phyloP scores from a whole-genome alignment of 2,888 invertebrate species.

The Cecidostiba fungosa region DNA sequence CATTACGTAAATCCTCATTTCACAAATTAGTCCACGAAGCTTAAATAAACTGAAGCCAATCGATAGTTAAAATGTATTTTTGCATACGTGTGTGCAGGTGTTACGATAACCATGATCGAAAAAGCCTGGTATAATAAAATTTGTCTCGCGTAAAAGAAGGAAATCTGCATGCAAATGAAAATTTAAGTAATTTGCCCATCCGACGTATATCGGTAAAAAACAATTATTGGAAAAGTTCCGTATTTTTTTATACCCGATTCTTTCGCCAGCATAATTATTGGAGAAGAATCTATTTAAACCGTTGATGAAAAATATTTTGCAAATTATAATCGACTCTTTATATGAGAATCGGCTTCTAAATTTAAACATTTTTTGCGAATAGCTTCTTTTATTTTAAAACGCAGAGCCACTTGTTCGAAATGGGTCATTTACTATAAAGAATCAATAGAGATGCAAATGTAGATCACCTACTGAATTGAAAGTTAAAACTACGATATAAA shows the following conservation, averaged over 20 bases:
- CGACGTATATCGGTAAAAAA: constrained; percentile 1
- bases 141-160: neutral
- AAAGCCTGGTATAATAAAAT: neutral
- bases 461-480: constrained; percentile 45
- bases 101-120: neutral
- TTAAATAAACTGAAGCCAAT: too few species aligned
- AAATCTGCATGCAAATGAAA: constrained; percentile 26
- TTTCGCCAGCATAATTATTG: neutral
- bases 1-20: too few species aligned
- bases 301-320: neutral
- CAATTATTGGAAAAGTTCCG: constrained; percentile 30
- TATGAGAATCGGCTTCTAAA: neutral
- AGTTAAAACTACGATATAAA: constrained; percentile 9
- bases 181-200: neutral
- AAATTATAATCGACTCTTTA: neutral
- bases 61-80: too few species aligned
- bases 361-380: neutral
- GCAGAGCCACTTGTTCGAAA: neutral
- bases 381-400: neutral
- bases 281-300: neutral
- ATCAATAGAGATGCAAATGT: constrained; percentile 44
- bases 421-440: constrained; percentile 37
- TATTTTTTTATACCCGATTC: neutral
- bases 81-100: neutral
- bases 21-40: too few species aligned